These are phyloP conservation scores for Ophion ellenae DNA, from an alignment of 2,888 invertebrate species.

Conservation along the genomic window DNA sequence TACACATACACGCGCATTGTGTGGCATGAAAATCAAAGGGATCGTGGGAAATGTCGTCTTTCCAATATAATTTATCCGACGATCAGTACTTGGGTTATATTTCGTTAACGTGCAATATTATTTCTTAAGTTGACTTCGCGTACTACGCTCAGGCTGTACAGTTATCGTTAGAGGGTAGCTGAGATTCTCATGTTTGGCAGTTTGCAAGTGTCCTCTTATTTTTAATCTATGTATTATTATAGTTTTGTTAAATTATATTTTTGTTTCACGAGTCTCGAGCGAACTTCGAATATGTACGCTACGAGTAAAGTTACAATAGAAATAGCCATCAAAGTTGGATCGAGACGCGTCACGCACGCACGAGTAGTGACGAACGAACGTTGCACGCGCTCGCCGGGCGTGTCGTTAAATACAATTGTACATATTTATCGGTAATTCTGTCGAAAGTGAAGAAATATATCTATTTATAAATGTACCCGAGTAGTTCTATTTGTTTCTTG, in stretches of 20 bases:
- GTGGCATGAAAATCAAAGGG: slow-evolving; percentile 1
- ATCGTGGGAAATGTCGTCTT: background rate
- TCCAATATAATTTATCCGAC: background rate
- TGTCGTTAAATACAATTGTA: slow-evolving; percentile 47
- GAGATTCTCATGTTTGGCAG: slow-evolving; percentile 15
- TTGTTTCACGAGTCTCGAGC: slow-evolving; percentile 5
- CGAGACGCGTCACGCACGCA: slow-evolving; percentile 1
- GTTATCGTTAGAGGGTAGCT: slow-evolving; percentile 26
- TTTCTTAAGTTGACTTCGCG: slow-evolving; percentile 51
- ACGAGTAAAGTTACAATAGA: slow-evolving; percentile 34
- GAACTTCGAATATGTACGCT: background rate
- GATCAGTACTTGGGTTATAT: background rate
- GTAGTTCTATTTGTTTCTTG: background rate
- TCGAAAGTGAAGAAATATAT: slow-evolving; percentile 9
- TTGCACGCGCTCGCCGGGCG: slow-evolving; percentile 27
- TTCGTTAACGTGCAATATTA: slow-evolving; percentile 67
- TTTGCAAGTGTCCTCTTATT: slow-evolving; percentile 12
- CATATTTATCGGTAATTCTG: slow-evolving; percentile 55
- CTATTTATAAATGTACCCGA: background rate
- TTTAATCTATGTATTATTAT: background rate
- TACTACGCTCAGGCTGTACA: slow-evolving; percentile 53
- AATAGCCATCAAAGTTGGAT: slow-evolving; percentile 59
- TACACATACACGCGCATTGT: background rate
- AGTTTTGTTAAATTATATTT: background rate
- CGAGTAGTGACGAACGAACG: background rate